These are phyloP conservation scores for Apodemus sylvaticus DNA, from an alignment of 2,113 vertebrate genomes.

Conservation along the genomic window DNA sequence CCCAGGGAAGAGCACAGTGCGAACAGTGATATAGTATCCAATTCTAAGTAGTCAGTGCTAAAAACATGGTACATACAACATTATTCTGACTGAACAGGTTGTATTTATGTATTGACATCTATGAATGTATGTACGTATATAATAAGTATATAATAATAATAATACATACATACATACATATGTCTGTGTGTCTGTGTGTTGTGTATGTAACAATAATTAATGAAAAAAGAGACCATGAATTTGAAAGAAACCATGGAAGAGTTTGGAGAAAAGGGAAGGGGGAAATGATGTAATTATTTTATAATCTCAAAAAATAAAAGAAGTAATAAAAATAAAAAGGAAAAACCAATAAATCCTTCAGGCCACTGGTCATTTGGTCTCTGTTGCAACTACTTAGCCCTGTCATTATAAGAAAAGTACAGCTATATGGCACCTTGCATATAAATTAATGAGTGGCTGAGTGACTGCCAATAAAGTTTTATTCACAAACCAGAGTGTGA, in stretches of 20 bases:
- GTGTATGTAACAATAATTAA: neutral
- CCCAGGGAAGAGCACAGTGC: neutral
- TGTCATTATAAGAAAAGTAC: neutral
- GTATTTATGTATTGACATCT: neutral
- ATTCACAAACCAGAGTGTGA: neutral
- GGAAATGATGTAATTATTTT: neutral
- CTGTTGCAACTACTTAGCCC: neutral
- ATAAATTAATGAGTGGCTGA: neutral
- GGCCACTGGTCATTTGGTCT: neutral
- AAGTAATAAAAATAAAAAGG: neutral
- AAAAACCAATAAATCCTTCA: neutral
- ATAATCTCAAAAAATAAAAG: neutral
- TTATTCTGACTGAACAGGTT: neutral
- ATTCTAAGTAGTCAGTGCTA: no score
- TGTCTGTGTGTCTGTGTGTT: no score
- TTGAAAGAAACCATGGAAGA: neutral
- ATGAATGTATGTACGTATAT: neutral
- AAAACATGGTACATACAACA: neutral
- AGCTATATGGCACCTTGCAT: neutral
- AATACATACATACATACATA: no score
- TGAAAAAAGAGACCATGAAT: neutral
- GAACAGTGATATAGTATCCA: neutral
- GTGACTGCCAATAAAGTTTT: constrained; percentile 3
- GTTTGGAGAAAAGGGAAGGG: neutral
- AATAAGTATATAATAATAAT: no score